Conservation (phyloP, 2,797 vertebrate species). For the Chloroceryle inda region DNA sequence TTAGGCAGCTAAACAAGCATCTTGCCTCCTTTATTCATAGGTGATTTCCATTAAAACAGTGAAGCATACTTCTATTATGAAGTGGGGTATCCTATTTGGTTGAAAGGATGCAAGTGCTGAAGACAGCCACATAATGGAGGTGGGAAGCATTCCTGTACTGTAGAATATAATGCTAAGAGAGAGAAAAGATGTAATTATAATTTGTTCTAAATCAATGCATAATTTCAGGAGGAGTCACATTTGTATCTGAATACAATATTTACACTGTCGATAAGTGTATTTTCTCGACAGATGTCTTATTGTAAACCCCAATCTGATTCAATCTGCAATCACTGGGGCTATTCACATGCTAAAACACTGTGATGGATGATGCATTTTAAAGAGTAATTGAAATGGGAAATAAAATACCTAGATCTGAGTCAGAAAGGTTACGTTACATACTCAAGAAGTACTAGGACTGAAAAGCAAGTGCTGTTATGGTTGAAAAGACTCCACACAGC, state of each 20-base stretch:
- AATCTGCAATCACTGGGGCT: not conserved
- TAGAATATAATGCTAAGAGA: not conserved
- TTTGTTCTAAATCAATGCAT: constrained; percentile 2
- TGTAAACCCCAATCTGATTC: not conserved
- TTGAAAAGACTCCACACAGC: not conserved
- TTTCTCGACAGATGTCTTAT: not conserved
- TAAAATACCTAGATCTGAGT: not conserved
- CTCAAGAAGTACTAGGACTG: not conserved
- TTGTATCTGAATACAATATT: constrained; percentile 5
- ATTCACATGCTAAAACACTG: constrained; percentile 4
- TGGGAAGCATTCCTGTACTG: not conserved
- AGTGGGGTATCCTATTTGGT: not conserved
- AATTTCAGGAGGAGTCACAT: not conserved
- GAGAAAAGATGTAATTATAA: not conserved
- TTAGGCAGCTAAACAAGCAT: not conserved
- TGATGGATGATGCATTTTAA: not conserved
- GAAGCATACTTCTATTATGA: not conserved
- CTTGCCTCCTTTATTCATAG: not conserved
- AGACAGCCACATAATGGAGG: not conserved
- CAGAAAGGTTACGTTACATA: not conserved
- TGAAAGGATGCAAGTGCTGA: not conserved
- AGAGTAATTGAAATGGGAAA: not conserved
- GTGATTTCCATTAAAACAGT: not conserved
- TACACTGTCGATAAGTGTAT: not conserved
- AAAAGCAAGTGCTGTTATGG: not conserved